These are phyloP conservation scores for Linnaemya vulpina DNA, from an alignment of 2,888 invertebrate genomes.

Conservation along the genomic window DNA sequence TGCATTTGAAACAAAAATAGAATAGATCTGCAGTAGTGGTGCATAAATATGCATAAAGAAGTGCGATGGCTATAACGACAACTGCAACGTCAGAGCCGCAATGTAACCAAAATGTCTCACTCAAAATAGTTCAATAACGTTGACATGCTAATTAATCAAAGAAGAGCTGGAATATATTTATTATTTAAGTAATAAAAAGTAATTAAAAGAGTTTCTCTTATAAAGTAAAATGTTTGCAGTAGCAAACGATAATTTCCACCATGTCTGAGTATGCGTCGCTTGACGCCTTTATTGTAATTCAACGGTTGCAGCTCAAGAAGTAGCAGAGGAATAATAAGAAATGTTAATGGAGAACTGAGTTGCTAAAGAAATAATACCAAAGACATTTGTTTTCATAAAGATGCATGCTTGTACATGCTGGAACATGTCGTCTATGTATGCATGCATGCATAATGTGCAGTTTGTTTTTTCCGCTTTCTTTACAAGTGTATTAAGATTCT, in stretches of 20 bases:
- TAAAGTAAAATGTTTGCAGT: not conserved
- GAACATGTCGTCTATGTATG: not conserved
- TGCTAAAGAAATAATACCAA: constrained; percentile 18
- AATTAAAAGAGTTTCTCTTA: not conserved
- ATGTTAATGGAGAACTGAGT: constrained; percentile 7
- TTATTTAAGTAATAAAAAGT: not conserved
- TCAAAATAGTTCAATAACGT: no score
- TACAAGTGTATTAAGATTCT: constrained; percentile 47
- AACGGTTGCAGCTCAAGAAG: not conserved
- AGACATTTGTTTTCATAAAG: constrained; percentile 46
- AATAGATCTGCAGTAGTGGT: constrained; percentile 5
- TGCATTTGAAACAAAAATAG: not conserved
- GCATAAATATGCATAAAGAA: constrained; percentile 8
- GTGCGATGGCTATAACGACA: not conserved
- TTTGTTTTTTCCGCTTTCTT: constrained; percentile 51
- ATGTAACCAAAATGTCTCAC: not conserved
- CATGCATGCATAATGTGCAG: constrained; percentile 39
- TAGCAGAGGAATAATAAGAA: constrained; percentile 6
- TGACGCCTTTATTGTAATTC: constrained; percentile 1
- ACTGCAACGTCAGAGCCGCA: not conserved
- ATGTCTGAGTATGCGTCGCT: not conserved
- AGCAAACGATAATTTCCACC: not conserved
- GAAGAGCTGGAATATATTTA: not conserved
- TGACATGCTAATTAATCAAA: no score
- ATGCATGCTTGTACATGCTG: constrained; percentile 26